Base-by-base conservation (phyloP, 1,140 invertebrate genomes). In the Laupala kohalensis region DNA sequence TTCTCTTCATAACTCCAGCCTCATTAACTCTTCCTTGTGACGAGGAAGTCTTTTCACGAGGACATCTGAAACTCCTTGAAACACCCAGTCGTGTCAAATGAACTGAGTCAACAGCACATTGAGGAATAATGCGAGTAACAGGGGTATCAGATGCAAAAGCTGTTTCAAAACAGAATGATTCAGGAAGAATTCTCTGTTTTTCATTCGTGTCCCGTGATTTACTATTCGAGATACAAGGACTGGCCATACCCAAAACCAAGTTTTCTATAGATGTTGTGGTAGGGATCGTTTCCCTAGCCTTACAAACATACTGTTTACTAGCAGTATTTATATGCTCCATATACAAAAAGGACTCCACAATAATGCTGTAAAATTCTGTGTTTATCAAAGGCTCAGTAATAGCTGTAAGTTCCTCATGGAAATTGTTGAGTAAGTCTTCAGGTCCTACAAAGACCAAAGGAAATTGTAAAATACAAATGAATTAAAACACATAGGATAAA, bases 111-210 rank as follows among this genome's bases (percentile, higher is more conserved):
- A 77, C 75, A n/a, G 75, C 74, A 67, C 74, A 75, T 70, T 78
- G 78, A 12, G 78, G 76, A 25, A 80, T 76, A 26, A 80, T 77
- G 15, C 79, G 70, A 25, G 77, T 79, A 37, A 76, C 72, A 6
- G 81, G 81, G 69, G 77, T 76, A 64, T 78, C 78, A 29, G 79
- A 78, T 15, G 77, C 79, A 74, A 82, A 82, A 19, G 79, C 80
- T 6, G 81, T 81, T 76, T 82, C 81, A 74, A 77, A 82, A 71
- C 79, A 79, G 27, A 76, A 73, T 25, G 64, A 66, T 53, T 19
- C 37, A 53, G 37, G 1, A 53, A 19, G 9, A 1, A 4, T 53
- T 53, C 37, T 53, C 9, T 53, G 37, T 53, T 2, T 53, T n/a
- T n/a, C n/a, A n/a, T n/a, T n/a, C n/a, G n/a, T n/a, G n/a, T n/a